These are phyloP conservation scores for Parazoanthus swiftii DNA, from an alignment of 92 coral and sea anemone genomes.

Conservation along the genomic window DNA sequence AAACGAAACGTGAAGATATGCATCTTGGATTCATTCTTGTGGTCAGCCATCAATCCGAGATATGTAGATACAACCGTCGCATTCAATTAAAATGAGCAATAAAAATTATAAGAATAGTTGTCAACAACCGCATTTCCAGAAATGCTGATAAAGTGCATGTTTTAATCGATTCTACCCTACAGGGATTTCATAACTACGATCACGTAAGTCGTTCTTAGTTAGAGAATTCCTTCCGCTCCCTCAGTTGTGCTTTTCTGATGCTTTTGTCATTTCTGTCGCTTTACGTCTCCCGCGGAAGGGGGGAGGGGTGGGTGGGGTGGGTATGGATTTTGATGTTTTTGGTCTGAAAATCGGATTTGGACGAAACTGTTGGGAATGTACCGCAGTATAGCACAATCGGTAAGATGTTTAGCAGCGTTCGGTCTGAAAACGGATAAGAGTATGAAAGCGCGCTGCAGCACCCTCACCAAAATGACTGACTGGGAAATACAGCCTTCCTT, in stretches of 20 bases:
- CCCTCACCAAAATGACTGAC: too few relatives aligned
- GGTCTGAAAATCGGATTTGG: too few relatives aligned
- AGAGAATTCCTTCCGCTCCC: not conserved
- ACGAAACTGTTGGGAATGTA: too few relatives aligned
- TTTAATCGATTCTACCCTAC: not conserved
- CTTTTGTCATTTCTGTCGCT: not conserved
- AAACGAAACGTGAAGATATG: slow-evolving; percentile 36
- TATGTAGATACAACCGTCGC: slow-evolving; percentile 18
- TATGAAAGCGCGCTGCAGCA: too few relatives aligned
- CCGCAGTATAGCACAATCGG: too few relatives aligned
- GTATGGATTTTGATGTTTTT: too few relatives aligned
- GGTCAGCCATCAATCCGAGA: slow-evolving; percentile 13
- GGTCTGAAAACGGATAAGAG: too few relatives aligned
- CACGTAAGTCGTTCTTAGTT: not conserved
- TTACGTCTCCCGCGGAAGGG: too few relatives aligned
- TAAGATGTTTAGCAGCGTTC: too few relatives aligned
- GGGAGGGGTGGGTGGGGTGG: too few relatives aligned
- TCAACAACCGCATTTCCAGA: not conserved
- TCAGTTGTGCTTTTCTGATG: not conserved
- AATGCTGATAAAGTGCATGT: not conserved
- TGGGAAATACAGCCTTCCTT: too few relatives aligned
- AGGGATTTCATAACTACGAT: not conserved
- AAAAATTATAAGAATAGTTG: not conserved
- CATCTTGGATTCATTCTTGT: slow-evolving; percentile 19
- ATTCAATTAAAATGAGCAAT: slow-evolving; percentile 3